Percentiles rank a stretch among this genome's conserved stretches.
phyloP scores from a whole-genome alignment of 2,797 vertebrate genomes.

The Clamator glandarius region DNA sequence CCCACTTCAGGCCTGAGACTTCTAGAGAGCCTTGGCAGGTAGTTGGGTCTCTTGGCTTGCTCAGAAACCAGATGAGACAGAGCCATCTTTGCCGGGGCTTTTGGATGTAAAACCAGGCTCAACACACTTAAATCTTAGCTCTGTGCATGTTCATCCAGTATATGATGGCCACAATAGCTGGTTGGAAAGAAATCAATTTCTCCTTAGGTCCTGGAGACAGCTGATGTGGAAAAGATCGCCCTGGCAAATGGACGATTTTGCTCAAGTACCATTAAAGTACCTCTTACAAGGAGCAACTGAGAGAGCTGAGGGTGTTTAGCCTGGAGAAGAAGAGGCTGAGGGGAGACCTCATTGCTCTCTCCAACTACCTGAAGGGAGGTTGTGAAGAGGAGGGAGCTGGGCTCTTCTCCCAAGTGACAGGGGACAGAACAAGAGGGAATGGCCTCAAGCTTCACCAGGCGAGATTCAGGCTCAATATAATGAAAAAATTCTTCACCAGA shows the following conservation, averaged over 20 bases:
- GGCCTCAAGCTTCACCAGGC: no score
- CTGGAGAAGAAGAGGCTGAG: no score
- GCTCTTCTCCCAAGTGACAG: no score
- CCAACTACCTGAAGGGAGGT: no score
- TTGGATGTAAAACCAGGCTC: not conserved
- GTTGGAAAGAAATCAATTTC: not conserved
- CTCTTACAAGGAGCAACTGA: no score
- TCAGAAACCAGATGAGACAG: not conserved
- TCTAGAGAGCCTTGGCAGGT: not conserved
- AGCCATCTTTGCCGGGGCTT: not conserved
- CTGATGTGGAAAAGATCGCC: not conserved
- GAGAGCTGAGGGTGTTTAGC: no score
- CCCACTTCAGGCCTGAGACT: not conserved
- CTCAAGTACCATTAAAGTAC: not conserved
- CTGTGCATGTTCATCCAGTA: not conserved
- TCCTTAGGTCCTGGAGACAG: not conserved
- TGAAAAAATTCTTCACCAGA: no score
- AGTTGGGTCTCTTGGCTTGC: not conserved
- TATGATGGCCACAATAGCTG: not conserved
- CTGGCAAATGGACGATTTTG: not conserved
- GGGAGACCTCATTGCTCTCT: no score
- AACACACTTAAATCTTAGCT: not conserved
- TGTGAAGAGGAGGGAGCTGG: no score
- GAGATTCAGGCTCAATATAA: no score
- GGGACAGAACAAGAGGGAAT: no score